Percentiles rank a stretch among this genome's conserved stretches.
These are phyloP conservation scores for Chaetops frenatus DNA, from an alignment of 2,113 vertebrate species.

Conservation along the genomic window DNA sequence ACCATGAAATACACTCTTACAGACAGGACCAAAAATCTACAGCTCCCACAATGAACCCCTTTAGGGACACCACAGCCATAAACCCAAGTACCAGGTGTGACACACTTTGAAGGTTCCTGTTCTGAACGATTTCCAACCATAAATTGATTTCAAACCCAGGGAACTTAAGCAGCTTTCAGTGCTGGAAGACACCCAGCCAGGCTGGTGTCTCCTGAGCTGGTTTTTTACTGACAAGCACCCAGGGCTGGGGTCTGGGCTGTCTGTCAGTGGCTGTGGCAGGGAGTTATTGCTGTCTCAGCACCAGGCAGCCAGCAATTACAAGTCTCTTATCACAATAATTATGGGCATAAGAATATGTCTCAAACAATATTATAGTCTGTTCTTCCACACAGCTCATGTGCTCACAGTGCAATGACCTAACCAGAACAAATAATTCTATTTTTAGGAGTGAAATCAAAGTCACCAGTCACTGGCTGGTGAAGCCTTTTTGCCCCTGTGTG, in stretches of 20 bases:
- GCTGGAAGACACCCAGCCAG: background rate
- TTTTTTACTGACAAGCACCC: background rate
- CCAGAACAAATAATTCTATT: background rate
- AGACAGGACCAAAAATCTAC: background rate
- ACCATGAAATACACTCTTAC: background rate
- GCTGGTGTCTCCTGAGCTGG: background rate
- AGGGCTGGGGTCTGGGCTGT: background rate
- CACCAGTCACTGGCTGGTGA: background rate
- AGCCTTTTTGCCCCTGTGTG: background rate
- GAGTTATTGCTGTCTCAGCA: background rate
- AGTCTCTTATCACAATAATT: background rate
- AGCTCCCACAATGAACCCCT: background rate
- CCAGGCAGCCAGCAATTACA: conserved; percentile 9
- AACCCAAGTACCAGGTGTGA: background rate
- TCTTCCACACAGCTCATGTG: background rate
- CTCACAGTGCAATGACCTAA: background rate
- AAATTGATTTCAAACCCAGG: background rate
- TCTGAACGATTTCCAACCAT: background rate
- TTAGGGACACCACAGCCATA: background rate
- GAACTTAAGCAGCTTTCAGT: background rate
- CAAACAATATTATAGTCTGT: background rate
- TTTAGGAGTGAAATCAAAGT: background rate
- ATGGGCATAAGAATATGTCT: background rate
- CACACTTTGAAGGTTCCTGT: background rate
- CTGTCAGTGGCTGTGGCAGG: background rate